Evolutionary conservation across 1,140 invertebrate genomes (phyloP), one percentile per base, ranked within the genome.

Genomic region (Drosophila kohkoa): DNA sequence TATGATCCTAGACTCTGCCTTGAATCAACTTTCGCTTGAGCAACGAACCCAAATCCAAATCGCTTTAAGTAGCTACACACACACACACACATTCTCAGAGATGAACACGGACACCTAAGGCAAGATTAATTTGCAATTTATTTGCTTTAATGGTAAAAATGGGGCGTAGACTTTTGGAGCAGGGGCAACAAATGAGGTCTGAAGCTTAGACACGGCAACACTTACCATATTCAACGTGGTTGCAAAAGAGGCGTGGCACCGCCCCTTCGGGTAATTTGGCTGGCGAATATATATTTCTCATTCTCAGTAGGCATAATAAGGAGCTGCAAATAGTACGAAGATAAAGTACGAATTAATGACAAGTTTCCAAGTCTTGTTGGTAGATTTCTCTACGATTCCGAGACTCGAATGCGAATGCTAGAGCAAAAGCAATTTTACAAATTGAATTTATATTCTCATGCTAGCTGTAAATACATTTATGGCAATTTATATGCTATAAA

Each of bases 121-220:
- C 52, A 85, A 89, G 82, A 90, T 90, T 90, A 90, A 90, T 90
- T 90, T 75, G 87, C 75, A 87, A 90, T 90, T 91, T 90, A 90
- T 90, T 88, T 83, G 86, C 73, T 81, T 77, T 79, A 90, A 82
- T 82, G 81, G 62, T 32, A 57, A 20, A 57, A 28, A 41, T 64
- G 73, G 46, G 54, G 67, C 60, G 46, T 59, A 58, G 54, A 68
- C 55, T 28, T 55, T 46, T 11, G 5, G 20, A 8, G 49, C 11
- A 32, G n/a, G 10, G 20, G 3, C 11, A 43, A 11, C 38, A 51
- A 51, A 63, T 52, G 54, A 8, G 28, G 54, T 35, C 20, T 59
- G 46, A 1, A 20, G 48, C 28, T 5, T 30, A 69, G 63, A 64
- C 45, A 74, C 48, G 75, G 74, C 69, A 80, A 83, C 82, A 86